Evolutionary conservation across 2,797 vertebrate species (phyloP).

Genomic region (Sciaenops ocellatus): DNA sequence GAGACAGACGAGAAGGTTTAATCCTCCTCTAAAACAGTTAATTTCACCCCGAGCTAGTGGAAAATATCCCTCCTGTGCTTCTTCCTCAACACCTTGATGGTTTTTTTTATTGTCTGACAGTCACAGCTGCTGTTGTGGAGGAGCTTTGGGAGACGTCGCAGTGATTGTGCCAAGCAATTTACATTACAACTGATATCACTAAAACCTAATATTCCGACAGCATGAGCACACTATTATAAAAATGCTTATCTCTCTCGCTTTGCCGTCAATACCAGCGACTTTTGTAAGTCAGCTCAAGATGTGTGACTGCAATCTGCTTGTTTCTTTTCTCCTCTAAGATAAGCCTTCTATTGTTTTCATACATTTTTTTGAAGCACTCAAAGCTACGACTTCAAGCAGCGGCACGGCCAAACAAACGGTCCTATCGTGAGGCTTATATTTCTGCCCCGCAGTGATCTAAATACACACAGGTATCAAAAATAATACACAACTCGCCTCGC

Average conservation of each 20-base stretch:
- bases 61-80: slow-evolving; percentile 42
- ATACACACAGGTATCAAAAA: slow-evolving; percentile 62
- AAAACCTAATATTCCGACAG: slow-evolving; percentile 54
- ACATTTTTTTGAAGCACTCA: slow-evolving; percentile 24
- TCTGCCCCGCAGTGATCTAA: slow-evolving; percentile 49
- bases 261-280: slow-evolving; percentile 19
- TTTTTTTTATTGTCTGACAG: slow-evolving; percentile 23
- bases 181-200: slow-evolving; percentile 50
- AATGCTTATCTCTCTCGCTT: slow-evolving; percentile 50
- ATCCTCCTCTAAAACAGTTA: slow-evolving; percentile 39
- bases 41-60: slow-evolving; percentile 45
- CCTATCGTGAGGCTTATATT: slow-evolving; percentile 50
- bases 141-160: slow-evolving; percentile 48
- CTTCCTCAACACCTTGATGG: slow-evolving; percentile 42
- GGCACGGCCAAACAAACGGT: slow-evolving; percentile 58
- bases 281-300: slow-evolving; percentile 37
- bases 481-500: slow-evolving; percentile 63
- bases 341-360: slow-evolving; percentile 58
- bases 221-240: slow-evolving; percentile 27
- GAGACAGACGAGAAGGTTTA: slow-evolving; percentile 51
- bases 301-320: slow-evolving; percentile 28
- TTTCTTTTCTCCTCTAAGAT: slow-evolving; percentile 29
- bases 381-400: slow-evolving; percentile 59
- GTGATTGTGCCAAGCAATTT: slow-evolving; percentile 49
- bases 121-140: slow-evolving; percentile 23